Conservation (phyloP, 2,888 invertebrate genomes). For the Drosophila buzzatii region DNA sequence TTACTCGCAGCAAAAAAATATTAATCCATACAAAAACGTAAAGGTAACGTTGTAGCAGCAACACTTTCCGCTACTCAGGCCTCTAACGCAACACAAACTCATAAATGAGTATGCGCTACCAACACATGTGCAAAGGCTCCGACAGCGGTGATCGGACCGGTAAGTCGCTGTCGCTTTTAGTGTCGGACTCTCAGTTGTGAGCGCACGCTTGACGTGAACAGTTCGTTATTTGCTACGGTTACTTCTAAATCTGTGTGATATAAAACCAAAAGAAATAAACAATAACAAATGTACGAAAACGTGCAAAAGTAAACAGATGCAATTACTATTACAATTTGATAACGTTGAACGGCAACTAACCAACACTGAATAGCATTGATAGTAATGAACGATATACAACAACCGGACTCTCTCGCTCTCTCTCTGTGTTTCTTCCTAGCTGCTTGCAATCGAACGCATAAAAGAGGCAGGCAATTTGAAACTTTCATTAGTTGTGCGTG, state of each 20-base stretch:
- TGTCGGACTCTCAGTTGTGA: constrained; percentile 46
- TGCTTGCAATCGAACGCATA: constrained; percentile 34
- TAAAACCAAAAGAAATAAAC: constrained; percentile 28
- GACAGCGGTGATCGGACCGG: constrained; percentile 29
- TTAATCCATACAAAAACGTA: constrained; percentile 21
- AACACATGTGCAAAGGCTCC: constrained; percentile 22
- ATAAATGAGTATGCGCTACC: constrained; percentile 7
- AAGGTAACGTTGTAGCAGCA: constrained; percentile 38
- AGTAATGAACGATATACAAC: constrained; percentile 44
- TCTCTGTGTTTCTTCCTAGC: not conserved
- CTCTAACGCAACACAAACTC: constrained; percentile 13
- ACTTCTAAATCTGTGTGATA: constrained; percentile 4
- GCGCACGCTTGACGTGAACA: constrained; percentile 43
- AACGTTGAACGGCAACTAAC: constrained; percentile 24
- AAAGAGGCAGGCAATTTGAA: constrained; percentile 47
- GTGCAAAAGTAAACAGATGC: constrained; percentile 48
- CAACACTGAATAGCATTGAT: constrained; percentile 22
- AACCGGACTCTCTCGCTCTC: constrained; percentile 30
- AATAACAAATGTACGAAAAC: constrained; percentile 49
- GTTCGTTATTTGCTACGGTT: constrained; percentile 32
- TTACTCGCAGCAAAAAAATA: constrained; percentile 35
- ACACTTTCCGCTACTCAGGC: constrained; percentile 29
- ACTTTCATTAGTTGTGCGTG: constrained; percentile 65
- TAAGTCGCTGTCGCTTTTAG: constrained; percentile 24
- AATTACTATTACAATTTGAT: constrained; percentile 26